Evolutionary conservation across 1,140 invertebrate genomes (phyloP), one percentile per base, ranked within the genome.

Genomic region (Heterodera carotae): DNA sequence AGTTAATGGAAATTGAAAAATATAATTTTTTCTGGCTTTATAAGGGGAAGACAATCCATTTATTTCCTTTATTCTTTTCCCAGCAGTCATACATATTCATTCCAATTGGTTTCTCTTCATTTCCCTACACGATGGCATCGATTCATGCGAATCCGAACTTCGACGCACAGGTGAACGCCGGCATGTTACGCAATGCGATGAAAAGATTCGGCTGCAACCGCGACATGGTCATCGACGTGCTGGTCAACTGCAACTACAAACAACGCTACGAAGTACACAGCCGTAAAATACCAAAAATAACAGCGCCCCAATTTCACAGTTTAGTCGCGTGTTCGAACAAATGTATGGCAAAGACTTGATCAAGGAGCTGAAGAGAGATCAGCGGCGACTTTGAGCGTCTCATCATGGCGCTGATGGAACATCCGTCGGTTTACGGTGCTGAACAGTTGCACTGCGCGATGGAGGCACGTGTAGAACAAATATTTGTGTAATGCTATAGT

Each of bases 291-390:
- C n/a, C n/a, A n/a, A n/a, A n/a, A n/a, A n/a, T n/a, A n/a, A n/a
- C n/a, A n/a, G n/a, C n/a, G n/a, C n/a, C n/a, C n/a, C 98, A 82
- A 33, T n/a, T 62, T 72, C n/a, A 7, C 27, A 73, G 71, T 48
- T 73, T 25, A 92, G 92, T 12, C 92, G 93, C 84, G 92, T 92
- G 0, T 99, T 94, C 89, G 97, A 98, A 90, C 94, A 93, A 66
- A 91, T 93, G 83, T 98, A 93, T 88, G 96, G 95, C 88, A 97
- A 96, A 89, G 94, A 97, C 88, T 89, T 97, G 68, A 91, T 94
- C 48, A 92, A 93, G 77, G 93, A 97, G 82, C 89, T 98, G 78
- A 94, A 95, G 86, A 93, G 93, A 97, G 88, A 90, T 94, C 5
- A 92, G 92, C 83, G 95, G 95, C 33, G 94, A 95, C 84, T 95